Evolutionary conservation across 1,140 invertebrate species (phyloP), one percentile per base, ranked within the genome.

Genomic region (Diplogasteroides magnus): DNA sequence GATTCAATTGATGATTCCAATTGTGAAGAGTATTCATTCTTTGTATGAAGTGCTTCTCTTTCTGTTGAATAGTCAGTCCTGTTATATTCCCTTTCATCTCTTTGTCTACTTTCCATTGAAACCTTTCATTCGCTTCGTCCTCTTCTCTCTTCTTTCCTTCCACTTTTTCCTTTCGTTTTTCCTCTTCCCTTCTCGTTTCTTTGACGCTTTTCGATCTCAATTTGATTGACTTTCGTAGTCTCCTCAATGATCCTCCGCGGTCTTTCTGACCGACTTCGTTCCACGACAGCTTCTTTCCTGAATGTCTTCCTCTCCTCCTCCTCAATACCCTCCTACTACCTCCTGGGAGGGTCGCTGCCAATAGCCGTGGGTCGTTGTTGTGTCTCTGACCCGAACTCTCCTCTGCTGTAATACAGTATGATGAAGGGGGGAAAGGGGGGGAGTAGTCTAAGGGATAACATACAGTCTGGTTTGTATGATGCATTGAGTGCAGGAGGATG

Each of bases 381-480:
- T 60, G 6, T 55, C 63, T 71, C 55, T 37, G 56, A 63, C 64
- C 62, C 56, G 69, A 71, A 37, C 62, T 71, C 69, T 71, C 69
- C 69, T 71, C 69, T 6, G 69, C 69, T 71, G 55, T 64, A 71
- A 71, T 60, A 29, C 55, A 57, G 19, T 57, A 14, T 55, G 19
- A 57, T 25, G n/a, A 27, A n/a, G 57, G 29, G n/a, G 31, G 19
- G 32, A 23, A n/a, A 31, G 15, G 59, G 14, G 62, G 6, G 23
- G 27, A 31, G 58, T n/a, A 67, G 15, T 55, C 32, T 63, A 32
- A 69, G 61, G 48, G 15, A 48, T 19, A 61, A 69, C 69, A 65
- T 48, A 72, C 70, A 71, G 56, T 65, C 65, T 23, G 64, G 66
- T 63, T 67, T 67, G 55, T 72, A 72, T 60, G 66, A 67, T 26